Conservation (phyloP, 2,888 invertebrate genomes). For the Drosophila kuntzei region DNA sequence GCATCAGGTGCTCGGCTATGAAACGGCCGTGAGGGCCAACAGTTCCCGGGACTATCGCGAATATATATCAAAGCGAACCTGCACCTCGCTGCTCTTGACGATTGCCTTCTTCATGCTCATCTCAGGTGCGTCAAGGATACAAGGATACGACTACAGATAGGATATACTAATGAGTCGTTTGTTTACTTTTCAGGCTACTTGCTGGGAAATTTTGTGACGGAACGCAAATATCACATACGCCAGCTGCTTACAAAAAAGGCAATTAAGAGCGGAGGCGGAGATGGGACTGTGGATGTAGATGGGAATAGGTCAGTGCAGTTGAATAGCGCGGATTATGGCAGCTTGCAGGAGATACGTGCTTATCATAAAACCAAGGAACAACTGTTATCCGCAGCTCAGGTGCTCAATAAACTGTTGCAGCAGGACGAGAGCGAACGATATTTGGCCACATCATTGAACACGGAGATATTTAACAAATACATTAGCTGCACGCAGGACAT, state of each 20-base stretch:
- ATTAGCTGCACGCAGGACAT: constrained; percentile 84
- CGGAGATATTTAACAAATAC: constrained; percentile 84
- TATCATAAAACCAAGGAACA: constrained; percentile 83
- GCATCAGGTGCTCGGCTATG: constrained; percentile 85
- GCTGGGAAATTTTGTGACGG: constrained; percentile 85
- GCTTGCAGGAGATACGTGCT: constrained; percentile 81
- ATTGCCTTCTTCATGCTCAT: constrained; percentile 85
- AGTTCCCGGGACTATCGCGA: constrained; percentile 84
- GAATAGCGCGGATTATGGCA: constrained; percentile 80
- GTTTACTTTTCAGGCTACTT: constrained; percentile 82
- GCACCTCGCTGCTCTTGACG: constrained; percentile 84
- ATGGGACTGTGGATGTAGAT: constrained; percentile 31
- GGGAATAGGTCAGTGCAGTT: constrained; percentile 71
- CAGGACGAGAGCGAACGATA: constrained; percentile 77
- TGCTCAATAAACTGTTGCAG: constrained; percentile 74
- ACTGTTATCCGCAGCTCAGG: constrained; percentile 78
- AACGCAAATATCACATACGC: constrained; percentile 83
- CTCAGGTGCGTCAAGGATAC: constrained; percentile 75
- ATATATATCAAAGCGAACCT: constrained; percentile 84
- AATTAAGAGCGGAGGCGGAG: constrained; percentile 50
- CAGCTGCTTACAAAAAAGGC: constrained; percentile 77
- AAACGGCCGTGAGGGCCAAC: constrained; percentile 85
- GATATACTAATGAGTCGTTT: constrained; percentile 61
- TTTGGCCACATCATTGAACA: constrained; percentile 82
- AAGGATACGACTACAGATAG: constrained; percentile 5